These are phyloP conservation scores for Pachymerium ferrugineum DNA, from an alignment of 2,888 invertebrate genomes.

Conservation along the genomic window DNA sequence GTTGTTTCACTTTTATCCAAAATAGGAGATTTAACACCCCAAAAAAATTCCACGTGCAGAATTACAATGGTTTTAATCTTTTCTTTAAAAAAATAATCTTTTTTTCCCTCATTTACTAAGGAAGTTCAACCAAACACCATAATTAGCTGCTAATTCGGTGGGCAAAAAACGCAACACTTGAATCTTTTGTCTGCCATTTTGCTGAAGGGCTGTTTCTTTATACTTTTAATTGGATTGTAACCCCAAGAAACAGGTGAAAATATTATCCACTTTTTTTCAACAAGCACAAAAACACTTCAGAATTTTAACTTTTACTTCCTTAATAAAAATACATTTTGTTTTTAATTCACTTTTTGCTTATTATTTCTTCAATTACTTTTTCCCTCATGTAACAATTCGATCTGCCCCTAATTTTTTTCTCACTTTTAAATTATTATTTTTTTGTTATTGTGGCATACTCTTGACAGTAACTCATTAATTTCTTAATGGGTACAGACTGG, in stretches of 20 bases:
- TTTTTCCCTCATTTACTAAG: neutral
- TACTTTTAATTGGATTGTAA: neutral
- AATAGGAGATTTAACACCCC: neutral
- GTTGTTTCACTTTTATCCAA: neutral
- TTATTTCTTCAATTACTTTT: neutral
- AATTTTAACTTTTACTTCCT: neutral
- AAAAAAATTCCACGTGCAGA: neutral
- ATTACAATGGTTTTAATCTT: neutral
- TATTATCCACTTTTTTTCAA: too few species aligned
- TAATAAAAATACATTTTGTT: neutral
- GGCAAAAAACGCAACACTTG: neutral
- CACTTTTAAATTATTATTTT: neutral
- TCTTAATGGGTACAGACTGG: neutral
- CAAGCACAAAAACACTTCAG: too few species aligned
- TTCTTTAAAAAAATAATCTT: too few species aligned
- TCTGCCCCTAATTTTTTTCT: neutral
- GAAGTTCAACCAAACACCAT: neutral
- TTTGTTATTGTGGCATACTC: neutral
- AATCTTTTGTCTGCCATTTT: neutral
- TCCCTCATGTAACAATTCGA: neutral
- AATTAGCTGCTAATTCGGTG: too few species aligned
- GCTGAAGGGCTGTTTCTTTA: neutral
- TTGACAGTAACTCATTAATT: slow-evolving; percentile 4
- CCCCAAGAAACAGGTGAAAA: neutral
- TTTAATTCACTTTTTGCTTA: neutral